Conservation (phyloP, 2,888 invertebrate genomes). For the Meghimatium bilineatum region DNA sequence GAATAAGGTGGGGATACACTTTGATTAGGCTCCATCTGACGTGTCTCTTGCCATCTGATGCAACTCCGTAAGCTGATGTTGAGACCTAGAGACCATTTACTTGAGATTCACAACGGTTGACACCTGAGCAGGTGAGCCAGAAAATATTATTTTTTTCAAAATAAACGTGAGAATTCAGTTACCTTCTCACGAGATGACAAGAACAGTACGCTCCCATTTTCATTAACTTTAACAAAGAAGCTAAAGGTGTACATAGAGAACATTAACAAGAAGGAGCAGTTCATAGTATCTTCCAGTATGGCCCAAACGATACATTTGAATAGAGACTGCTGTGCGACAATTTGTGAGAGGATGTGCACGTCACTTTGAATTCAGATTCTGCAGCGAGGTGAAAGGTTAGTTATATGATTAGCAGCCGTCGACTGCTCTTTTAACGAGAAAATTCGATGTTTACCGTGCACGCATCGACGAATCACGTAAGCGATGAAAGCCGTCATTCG, state of each 20-base stretch:
- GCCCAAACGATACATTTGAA: not conserved
- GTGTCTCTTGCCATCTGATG: no score
- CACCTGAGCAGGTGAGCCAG: no score
- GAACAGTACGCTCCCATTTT: not conserved
- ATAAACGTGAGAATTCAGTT: not conserved
- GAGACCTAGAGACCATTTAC: no score
- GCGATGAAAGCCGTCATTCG: conserved; percentile 30
- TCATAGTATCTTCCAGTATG: not conserved
- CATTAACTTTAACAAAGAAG: not conserved
- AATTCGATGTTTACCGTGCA: conserved; percentile 33
- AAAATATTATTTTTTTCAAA: no score
- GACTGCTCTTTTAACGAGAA: conserved; percentile 24
- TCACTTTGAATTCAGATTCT: conserved; percentile 14
- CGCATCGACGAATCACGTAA: conserved; percentile 38
- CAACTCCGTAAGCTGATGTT: no score
- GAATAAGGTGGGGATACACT: no score
- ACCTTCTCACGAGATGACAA: not conserved
- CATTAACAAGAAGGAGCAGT: not conserved
- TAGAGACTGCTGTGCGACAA: not conserved
- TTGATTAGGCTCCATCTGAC: no score
- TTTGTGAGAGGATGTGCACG: conserved; percentile 42
- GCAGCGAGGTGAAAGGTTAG: conserved; percentile 44
- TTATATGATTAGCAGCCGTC: conserved; percentile 39
- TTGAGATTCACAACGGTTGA: no score
- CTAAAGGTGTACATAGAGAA: not conserved